Evolutionary conservation across 2,888 invertebrate genomes (phyloP).

Genomic region (Eremobia ochroleuca): DNA sequence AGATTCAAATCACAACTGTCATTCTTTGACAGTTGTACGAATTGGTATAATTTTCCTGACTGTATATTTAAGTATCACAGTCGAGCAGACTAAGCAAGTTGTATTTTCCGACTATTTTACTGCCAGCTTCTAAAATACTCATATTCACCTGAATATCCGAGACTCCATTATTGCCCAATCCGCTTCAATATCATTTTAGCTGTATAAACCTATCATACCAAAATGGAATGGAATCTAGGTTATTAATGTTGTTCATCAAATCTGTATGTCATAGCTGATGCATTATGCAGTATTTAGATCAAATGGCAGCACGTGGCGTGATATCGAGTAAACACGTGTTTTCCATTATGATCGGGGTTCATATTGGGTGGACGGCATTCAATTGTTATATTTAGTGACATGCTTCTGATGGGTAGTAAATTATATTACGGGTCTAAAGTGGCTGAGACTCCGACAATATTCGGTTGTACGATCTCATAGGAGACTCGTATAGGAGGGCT

Average conservation of each 20-base stretch:
- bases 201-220: conserved; percentile 8
- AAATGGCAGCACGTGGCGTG: conserved; percentile 38
- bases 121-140: background rate
- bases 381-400: conserved; percentile 8
- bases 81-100: background rate
- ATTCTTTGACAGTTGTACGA: background rate
- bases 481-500: background rate
- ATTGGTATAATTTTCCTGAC: background rate
- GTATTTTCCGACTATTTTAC: background rate
- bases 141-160: background rate
- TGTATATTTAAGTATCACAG: background rate
- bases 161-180: background rate
- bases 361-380: background rate
- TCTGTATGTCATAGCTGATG: conserved; percentile 54
- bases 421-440: background rate
- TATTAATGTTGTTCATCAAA: conserved; percentile 40
- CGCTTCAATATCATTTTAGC: background rate
- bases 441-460: background rate
- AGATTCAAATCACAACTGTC: background rate
- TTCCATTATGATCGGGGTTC: conserved; percentile 7
- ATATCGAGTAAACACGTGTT: conserved; percentile 47
- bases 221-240: conserved; percentile 36
- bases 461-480: background rate
- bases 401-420: background rate
- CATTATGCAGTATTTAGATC: conserved; percentile 59